These are phyloP conservation scores for Embiotoca jacksoni DNA, from an alignment of 2,113 vertebrate genomes.

Conservation along the genomic window DNA sequence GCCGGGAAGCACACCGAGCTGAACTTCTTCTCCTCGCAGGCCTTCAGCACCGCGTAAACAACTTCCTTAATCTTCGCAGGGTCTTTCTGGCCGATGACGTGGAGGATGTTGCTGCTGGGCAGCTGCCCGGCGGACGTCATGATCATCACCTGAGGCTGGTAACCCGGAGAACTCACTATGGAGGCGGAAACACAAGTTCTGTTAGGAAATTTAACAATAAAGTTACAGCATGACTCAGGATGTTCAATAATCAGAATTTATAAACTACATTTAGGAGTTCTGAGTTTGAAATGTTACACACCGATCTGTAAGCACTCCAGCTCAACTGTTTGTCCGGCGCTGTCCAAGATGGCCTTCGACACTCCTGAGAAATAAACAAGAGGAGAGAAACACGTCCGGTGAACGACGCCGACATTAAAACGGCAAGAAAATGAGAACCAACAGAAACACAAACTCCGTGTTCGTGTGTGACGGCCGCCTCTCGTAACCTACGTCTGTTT, in stretches of 20 bases:
- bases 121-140: constrained; percentile 85
- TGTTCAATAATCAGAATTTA: too few species aligned
- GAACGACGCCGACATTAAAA: too few species aligned
- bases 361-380: constrained; percentile 84
- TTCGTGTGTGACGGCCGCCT: too few species aligned
- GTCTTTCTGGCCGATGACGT: constrained; percentile 73
- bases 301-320: constrained; percentile 80
- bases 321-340: constrained; percentile 85
- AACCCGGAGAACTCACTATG: constrained; percentile 64
- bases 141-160: constrained; percentile 71
- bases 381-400: not conserved
- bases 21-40: constrained; percentile 82
- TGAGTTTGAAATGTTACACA: constrained; percentile 61
- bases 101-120: constrained; percentile 86
- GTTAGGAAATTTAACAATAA: too few species aligned
- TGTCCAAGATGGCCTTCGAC: constrained; percentile 89
- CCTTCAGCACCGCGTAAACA: constrained; percentile 77
- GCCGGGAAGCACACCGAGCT: constrained; percentile 89
- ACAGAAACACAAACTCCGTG: too few species aligned
- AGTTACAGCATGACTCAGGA: too few species aligned
- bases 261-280: too few species aligned
- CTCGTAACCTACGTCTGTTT: too few species aligned
- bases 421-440: too few species aligned
- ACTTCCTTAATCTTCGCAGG: constrained; percentile 53
- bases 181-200: not conserved